Conservation (phyloP, 2,113 vertebrate genomes). For the Sprattus sprattus region DNA sequence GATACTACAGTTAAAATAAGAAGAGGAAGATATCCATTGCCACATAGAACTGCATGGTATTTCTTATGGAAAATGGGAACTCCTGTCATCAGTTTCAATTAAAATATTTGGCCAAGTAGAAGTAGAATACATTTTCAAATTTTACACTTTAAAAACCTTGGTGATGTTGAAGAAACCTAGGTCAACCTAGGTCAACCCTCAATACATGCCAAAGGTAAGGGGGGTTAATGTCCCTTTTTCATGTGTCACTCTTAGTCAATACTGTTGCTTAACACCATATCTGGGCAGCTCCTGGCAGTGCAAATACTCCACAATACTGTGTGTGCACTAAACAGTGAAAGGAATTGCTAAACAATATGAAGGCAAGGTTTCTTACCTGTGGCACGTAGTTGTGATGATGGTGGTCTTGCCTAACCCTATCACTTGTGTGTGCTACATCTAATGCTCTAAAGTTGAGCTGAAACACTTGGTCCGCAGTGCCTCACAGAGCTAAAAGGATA, state of each 20-base stretch:
- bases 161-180: background rate
- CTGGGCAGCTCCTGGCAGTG: background rate
- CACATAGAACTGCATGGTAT: background rate
- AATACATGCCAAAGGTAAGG: background rate
- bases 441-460: background rate
- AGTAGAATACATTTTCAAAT: background rate
- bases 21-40: background rate
- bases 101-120: no score
- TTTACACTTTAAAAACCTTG: background rate
- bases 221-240: background rate
- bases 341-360: background rate
- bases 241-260: background rate
- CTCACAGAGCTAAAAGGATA: background rate
- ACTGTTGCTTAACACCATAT: background rate
- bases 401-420: background rate
- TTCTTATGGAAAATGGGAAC: background rate
- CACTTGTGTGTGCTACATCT: background rate
- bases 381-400: background rate
- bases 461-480: background rate
- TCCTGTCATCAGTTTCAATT: no score
- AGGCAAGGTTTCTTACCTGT: background rate
- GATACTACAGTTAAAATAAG: background rate
- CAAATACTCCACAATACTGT: background rate
- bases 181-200: no score
- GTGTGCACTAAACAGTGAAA: background rate